phyloP scores from a whole-genome alignment of 2,797 vertebrate genomes.

The Gadopsis bispinosus region DNA sequence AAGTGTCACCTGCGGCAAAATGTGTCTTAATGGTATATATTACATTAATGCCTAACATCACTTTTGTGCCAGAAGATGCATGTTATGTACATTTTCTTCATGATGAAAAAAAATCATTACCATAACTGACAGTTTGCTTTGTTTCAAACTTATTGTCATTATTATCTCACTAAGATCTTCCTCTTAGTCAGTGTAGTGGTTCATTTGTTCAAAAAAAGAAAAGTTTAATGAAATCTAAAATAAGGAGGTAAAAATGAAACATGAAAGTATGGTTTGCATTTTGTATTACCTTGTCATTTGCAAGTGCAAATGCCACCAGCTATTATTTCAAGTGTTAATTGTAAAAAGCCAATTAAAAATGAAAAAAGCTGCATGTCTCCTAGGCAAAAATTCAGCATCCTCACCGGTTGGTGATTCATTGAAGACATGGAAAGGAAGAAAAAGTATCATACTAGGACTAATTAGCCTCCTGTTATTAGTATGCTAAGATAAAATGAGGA shows the following conservation, averaged over 20 bases:
- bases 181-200: constrained; percentile 36
- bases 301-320: constrained; percentile 67
- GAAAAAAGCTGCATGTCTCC: no score
- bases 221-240: constrained; percentile 30
- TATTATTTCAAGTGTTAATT: constrained; percentile 60
- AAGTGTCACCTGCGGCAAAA: not conserved
- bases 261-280: constrained; percentile 73
- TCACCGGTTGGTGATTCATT: no score
- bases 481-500: no score
- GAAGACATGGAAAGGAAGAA: no score
- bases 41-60: not conserved
- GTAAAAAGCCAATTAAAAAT: not conserved
- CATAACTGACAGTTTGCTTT: constrained; percentile 2
- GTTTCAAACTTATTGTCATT: constrained; percentile 60
- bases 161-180: constrained; percentile 17
- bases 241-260: constrained; percentile 50
- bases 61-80: not conserved
- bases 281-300: constrained; percentile 43
- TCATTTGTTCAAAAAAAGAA: constrained; percentile 10
- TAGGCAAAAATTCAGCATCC: no score
- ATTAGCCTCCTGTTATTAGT: no score
- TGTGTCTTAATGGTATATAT: not conserved
- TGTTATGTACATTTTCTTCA: not conserved
- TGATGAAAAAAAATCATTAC: not conserved
- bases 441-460: no score